A percentile compares a stretch with the other conserved stretches of the same genome.
Conservation (phyloP, 2,113 vertebrate species). For the Leptosomus discolor region DNA sequence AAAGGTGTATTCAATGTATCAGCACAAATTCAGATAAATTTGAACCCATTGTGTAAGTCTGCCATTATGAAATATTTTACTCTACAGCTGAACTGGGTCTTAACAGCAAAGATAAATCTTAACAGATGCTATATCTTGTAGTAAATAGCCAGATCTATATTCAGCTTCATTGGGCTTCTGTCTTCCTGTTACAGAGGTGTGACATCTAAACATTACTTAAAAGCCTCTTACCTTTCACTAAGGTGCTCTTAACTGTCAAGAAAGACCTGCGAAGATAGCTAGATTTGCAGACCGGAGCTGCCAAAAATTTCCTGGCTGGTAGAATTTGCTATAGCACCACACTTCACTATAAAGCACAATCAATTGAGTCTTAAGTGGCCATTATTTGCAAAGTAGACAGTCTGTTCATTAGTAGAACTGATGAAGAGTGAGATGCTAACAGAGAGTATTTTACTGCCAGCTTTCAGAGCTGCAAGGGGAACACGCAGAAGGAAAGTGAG, state of each 20-base stretch:
- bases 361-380: background rate
- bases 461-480: background rate
- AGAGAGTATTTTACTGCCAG: background rate
- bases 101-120: background rate
- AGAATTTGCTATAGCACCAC: background rate
- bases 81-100: background rate
- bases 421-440: constrained; percentile 9
- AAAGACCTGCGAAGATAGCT: background rate
- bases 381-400: background rate
- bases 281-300: background rate
- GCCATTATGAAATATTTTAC: background rate
- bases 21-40: background rate
- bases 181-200: background rate
- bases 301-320: background rate
- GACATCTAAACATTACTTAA: background rate
- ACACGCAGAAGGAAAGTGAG: background rate
- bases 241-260: background rate
- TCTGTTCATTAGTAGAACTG: constrained; percentile 10
- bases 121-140: background rate
- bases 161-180: background rate
- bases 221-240: background rate
- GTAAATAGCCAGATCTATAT: background rate
- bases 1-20: background rate
- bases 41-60: background rate
- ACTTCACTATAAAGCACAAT: background rate